Conservation (phyloP, 2,888 invertebrate genomes). For the Balanococcus diminutus region DNA sequence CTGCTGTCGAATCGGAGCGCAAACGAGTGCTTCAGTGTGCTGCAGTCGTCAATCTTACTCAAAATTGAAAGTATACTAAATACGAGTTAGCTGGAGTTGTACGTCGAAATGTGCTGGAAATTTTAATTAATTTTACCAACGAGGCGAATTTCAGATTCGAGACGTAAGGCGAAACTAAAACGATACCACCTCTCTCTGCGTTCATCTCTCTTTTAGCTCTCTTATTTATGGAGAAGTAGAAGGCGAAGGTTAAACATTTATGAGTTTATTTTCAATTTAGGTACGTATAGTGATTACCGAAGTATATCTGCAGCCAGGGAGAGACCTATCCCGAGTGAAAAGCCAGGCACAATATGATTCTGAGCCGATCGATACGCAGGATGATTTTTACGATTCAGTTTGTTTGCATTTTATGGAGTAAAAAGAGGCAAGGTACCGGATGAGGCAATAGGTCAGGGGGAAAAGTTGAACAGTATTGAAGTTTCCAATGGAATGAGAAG, state of each 20-base stretch:
- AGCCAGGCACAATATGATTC: no score
- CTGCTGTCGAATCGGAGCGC: no score
- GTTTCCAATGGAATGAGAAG: background rate
- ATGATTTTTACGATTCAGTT: background rate
- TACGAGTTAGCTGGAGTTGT: background rate
- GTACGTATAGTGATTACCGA: background rate
- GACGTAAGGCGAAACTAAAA: background rate
- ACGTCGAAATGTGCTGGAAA: background rate
- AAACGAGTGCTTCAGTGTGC: no score
- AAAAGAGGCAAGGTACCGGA: background rate
- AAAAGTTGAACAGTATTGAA: background rate
- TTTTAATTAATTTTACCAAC: constrained; percentile 21
- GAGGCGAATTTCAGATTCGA: no score
- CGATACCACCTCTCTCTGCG: background rate
- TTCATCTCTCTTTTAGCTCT: background rate
- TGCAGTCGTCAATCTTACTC: constrained; percentile 3
- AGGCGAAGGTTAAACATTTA: background rate
- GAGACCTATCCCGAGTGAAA: no score
- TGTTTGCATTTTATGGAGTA: background rate
- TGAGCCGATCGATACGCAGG: background rate
- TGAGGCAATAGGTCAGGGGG: background rate
- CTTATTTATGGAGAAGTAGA: background rate
- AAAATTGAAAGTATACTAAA: constrained; percentile 12
- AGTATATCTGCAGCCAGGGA: background rate
- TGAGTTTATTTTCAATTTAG: constrained; percentile 21